Percentiles rank a stretch among this genome's conserved stretches.
Conservation (phyloP, 2,797 vertebrate species). For the Chlorospingus flavigularis region DNA sequence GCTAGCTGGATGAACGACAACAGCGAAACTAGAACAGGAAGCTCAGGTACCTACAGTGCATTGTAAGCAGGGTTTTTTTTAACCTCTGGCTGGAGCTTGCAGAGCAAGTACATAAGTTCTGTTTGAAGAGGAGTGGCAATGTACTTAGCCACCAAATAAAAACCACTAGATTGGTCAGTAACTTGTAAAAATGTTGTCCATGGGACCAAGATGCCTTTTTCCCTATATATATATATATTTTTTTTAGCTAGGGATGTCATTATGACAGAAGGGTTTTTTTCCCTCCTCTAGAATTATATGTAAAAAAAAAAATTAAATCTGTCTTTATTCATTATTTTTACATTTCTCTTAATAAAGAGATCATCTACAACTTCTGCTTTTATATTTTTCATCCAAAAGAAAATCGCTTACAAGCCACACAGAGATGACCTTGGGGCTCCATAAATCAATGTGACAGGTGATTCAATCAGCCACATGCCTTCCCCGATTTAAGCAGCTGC, state of each 20-base stretch:
- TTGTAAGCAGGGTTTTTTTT: neutral
- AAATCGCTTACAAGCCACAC: neutral
- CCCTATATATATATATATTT: neutral
- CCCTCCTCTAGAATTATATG: neutral
- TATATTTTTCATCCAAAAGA: neutral
- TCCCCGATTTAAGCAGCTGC: conserved; percentile 47
- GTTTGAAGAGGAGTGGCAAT: neutral
- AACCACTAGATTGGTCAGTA: neutral
- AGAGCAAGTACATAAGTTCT: neutral
- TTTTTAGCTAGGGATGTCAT: neutral
- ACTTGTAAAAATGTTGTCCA: neutral
- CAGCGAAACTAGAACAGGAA: neutral
- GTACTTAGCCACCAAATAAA: neutral
- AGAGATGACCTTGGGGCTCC: conserved; percentile 40
- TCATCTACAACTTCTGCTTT: neutral
- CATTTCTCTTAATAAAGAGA: conserved; percentile 9
- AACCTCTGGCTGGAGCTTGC: neutral
- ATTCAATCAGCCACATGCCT: conserved; percentile 59
- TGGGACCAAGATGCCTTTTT: neutral
- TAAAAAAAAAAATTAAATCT: neutral
- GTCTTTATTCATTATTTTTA: neutral
- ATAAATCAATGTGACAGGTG: conserved; percentile 66
- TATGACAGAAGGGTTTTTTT: neutral
- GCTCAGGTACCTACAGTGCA: neutral
- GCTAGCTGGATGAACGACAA: neutral